Base-by-base conservation (phyloP, 2,113 vertebrate genomes). In the Phocoena phocoena region DNA sequence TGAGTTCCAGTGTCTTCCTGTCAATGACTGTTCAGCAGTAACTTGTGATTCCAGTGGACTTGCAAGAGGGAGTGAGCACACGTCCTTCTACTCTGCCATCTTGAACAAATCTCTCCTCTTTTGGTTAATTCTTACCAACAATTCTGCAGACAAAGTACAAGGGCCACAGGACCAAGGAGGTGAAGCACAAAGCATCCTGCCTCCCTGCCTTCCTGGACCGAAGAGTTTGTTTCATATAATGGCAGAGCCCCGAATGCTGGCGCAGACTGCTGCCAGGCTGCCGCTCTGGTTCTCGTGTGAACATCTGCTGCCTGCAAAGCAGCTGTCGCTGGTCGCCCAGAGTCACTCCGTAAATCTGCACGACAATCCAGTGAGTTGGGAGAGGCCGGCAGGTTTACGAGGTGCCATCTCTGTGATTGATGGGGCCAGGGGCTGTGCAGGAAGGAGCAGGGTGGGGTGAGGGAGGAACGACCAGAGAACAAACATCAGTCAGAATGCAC, bases 311-410 rank as follows among this genome's bases (percentile, higher is more conserved):
- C 13, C 47, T 9, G 53, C 88, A 98, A 97, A 97, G 88, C 1
- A 0, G 60, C 96, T 44, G 93, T 73, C 91, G 87, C 98, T 98
- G 88, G 41, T 98, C 98, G 97, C 97, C 96, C 62, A 33, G 89
- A 86, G 77, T 63, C 97, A 98, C 97, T 96, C 97, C 62, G 95
- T 98, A 98, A 98, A 98, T 96, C 98, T 97, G 63, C 62, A 53
- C 0, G 0, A 55, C 86, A 76, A 28, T 68, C 77, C 70, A 0
- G 83, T 3, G 47, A 65, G 88, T 53, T 41, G 33, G 18, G 0
- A 0, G 96, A 84, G 62, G 88, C 95, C 50, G 70, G 97, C 93
- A 98, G 97, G 89, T 98, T 98, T 98, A 98, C 0, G 97, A 98
- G 98, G 98, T 98, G 98, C 74, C 14, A 1, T 77, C 85, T 93